Percentiles rank a stretch among this genome's conserved stretches.
These are phyloP conservation scores for Agrilus cyanescens DNA, from an alignment of 2,888 invertebrate genomes.

Conservation along the genomic window DNA sequence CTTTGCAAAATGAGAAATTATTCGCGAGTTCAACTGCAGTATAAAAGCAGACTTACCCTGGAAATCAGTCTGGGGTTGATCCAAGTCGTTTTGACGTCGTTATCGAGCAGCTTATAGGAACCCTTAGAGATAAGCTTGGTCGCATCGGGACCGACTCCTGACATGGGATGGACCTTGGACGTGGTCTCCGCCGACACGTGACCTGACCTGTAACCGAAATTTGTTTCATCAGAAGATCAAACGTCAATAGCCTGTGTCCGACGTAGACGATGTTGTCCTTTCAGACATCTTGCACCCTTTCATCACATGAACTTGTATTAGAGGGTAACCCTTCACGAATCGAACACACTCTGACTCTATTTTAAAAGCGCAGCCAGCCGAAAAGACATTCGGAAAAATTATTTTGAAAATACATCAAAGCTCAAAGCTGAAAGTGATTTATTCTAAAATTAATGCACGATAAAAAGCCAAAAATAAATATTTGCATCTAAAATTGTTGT, in stretches of 20 bases:
- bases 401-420: too few species aligned
- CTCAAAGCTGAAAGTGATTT: too few species aligned
- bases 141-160: constrained; percentile 22
- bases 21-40: too few species aligned
- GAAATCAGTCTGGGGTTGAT: constrained; percentile 46
- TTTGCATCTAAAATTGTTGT: too few species aligned
- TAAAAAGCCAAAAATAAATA: too few species aligned
- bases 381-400: too few species aligned
- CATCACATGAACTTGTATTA: neutral
- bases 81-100: constrained; percentile 46
- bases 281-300: constrained; percentile 1
- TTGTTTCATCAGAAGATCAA: neutral
- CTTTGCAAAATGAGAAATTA: too few species aligned
- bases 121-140: constrained; percentile 38
- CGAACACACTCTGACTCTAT: too few species aligned
- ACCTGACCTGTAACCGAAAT: constrained; percentile 22
- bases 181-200: constrained; percentile 22
- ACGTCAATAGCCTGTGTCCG: constrained; percentile 1
- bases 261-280: too few species aligned
- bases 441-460: too few species aligned
- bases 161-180: constrained; percentile 17
- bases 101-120: constrained; percentile 42
- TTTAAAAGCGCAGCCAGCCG: too few species aligned
- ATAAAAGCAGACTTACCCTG: constrained; percentile 35
- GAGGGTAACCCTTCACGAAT: too few species aligned